Evolutionary conservation across 2,797 vertebrate species (phyloP).

Genomic region (Megaceryle alcyon): DNA sequence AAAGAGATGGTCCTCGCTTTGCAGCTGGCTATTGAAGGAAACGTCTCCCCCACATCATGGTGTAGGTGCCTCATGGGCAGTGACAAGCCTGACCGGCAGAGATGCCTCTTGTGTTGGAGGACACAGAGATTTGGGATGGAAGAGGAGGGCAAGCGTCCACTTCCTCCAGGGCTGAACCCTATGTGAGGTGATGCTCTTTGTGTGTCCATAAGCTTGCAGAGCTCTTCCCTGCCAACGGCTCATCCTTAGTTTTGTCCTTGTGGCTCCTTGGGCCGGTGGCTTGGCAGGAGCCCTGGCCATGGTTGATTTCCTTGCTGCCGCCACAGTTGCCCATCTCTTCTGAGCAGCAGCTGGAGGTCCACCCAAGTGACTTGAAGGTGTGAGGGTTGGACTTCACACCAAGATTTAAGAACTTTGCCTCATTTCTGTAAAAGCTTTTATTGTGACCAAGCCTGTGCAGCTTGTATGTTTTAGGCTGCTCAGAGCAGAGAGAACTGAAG

Average conservation of each 20-base stretch:
- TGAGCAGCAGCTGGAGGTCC: background rate
- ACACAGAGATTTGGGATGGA: background rate
- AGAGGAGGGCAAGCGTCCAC: background rate
- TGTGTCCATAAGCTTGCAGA: background rate
- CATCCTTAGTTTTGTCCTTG: background rate
- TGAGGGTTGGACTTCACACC: fast-evolving
- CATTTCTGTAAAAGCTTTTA: background rate
- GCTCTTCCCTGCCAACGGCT: background rate
- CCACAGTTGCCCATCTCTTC: background rate
- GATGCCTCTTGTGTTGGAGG: background rate
- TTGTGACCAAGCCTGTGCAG: background rate
- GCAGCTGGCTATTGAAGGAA: background rate
- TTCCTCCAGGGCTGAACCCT: background rate
- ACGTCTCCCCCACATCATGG: fast-evolving
- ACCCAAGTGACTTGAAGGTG: fast-evolving
- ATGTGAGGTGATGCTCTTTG: background rate
- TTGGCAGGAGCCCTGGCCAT: background rate
- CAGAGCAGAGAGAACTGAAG: background rate
- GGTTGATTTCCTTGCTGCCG: background rate
- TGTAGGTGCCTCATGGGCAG: background rate
- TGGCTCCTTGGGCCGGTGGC: background rate
- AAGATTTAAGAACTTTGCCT: background rate
- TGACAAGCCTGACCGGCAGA: background rate
- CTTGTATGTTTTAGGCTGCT: background rate
- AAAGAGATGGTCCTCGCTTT: background rate